Evolutionary conservation across 2,797 vertebrate species (phyloP), one percentile per base, ranked within the genome.

Genomic region (Acipenser transmontanus): DNA sequence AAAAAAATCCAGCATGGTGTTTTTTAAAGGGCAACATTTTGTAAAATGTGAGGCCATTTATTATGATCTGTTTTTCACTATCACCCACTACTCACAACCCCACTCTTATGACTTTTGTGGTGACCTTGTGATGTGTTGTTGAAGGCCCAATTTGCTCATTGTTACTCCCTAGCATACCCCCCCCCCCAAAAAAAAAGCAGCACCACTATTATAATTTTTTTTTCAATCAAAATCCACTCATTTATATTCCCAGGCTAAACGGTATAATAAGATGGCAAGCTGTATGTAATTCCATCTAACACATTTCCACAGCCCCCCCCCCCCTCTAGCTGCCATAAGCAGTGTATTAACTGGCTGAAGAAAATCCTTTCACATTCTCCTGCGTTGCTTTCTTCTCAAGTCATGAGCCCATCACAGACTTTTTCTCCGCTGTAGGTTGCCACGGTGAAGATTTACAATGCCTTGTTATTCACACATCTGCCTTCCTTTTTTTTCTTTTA

Each of bases 41-140:
- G 89, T 88, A 94, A 93, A 95, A 94, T 91, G 91, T 87, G 87
- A 94, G 90, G 91, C 89, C 91, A 97, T 98, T 98, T 94, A 94
- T 95, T 93, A 94, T 88, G 88, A 94, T 94, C 92, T 93, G 84
- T 93, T 95, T 93, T 92, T 86, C 78, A 77, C 83, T 89, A 88
- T 92, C 86, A 89, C 91, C 91, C 92, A 88, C 91, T 82, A 88
- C 84, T 87, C 83, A 80, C 86, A 84, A 87, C 82, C 89, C 84
- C 83, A 81, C 83, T 85, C 82, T 85, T 69, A 78, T 86, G 94
- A 94, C 93, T 97, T 95, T 95, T 84, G 72, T 85, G 73, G 81
- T 93, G 95, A 98, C 96, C 94, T 97, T 96, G 93, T 73, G 75
- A 88, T 79, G 83, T 76, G 86, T 84, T 87, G 86, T 85, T 82